Evolutionary conservation across 2,888 invertebrate genomes (phyloP).

Genomic region (Caenorhabditis plicata): DNA sequence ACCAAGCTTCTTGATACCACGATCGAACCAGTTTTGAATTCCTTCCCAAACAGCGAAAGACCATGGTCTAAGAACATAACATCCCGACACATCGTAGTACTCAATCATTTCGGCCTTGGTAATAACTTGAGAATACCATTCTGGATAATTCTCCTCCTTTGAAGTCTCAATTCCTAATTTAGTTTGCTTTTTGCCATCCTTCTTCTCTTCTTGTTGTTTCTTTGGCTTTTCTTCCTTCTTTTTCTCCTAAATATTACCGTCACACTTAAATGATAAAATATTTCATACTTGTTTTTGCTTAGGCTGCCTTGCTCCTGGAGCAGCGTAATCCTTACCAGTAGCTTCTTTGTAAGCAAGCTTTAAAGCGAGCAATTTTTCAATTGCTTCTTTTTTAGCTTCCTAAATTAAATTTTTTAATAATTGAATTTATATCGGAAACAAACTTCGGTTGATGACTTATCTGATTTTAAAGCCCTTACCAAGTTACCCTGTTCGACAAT

Average conservation of each 20-base stretch:
- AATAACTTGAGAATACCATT: slow-evolving; percentile 88
- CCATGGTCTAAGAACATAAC: slow-evolving; percentile 97
- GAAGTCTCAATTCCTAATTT: slow-evolving; percentile 87
- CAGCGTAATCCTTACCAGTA: slow-evolving; percentile 73
- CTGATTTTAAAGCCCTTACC: slow-evolving; percentile 33
- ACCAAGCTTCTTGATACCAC: slow-evolving; percentile 75
- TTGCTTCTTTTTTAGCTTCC: slow-evolving; percentile 70
- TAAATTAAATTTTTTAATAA: slow-evolving; percentile 9
- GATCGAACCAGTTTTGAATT: slow-evolving; percentile 70
- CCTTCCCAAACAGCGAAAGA: slow-evolving; percentile 92
- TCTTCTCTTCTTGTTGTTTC: slow-evolving; percentile 16
- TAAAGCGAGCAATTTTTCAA: slow-evolving; percentile 73
- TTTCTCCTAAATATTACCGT: too few species aligned
- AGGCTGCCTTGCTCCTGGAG: slow-evolving; percentile 25
- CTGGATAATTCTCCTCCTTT: slow-evolving; percentile 87
- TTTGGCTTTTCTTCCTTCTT: slow-evolving; percentile 38
- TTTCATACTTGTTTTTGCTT: slow-evolving; percentile 26
- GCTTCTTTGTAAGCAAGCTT: slow-evolving; percentile 76
- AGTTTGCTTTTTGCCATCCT: slow-evolving; percentile 80
- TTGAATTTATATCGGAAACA: background rate
- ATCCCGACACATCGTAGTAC: slow-evolving; percentile 98
- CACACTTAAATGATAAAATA: too few species aligned
- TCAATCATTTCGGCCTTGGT: slow-evolving; percentile 95
- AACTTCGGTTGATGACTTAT: slow-evolving; percentile 20
- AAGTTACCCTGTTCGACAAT: slow-evolving; percentile 37